Base-by-base conservation (phyloP, 2,113 vertebrate genomes). In the Halichoerus grypus region DNA sequence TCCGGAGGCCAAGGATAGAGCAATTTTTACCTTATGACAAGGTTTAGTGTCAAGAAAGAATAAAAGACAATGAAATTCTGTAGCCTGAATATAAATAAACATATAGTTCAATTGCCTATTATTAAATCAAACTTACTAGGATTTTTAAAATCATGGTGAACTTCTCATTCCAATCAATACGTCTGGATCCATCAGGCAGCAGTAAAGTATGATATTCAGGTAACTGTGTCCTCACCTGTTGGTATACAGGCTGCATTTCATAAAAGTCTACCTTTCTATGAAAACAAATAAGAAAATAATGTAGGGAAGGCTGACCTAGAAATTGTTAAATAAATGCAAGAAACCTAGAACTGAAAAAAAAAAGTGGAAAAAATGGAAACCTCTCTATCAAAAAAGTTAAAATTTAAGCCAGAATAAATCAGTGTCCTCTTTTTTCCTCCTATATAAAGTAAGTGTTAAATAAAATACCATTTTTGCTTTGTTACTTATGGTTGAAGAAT, bases 261-360 rank as follows among this genome's bases (percentile, higher is more conserved):
- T 63, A 77, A 69, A 91, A 87, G 46, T 74, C 42, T 84, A 46
- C 69, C 67, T 88, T 72, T 42, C 67, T 31, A 63, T 90, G n/a
- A 97, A 94, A 96, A 91, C 39, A 76, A 95, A 82, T 24, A 7
- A 96, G n/a, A 89, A 95, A 71, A 71, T 49, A 1, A 74, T 83
- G 5, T 26, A 80, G 42, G 5, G 1, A 93, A 76, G 6, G 55
- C 28, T 53, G 76, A 79, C 39, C 63, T 89, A 57, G 42, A 94
- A 92, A 88, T 83, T 89, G 19, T 65, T 79, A 90, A 96, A 42
- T 61, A 96, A 93, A 90, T 94, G 11, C 24, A 97, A 93, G 69
- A 82, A 69, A 85, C 1, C 81, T 55, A n/a, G 7, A 86, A 90
- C 55, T 91, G 36, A 82, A 95, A 97, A 96, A 61, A 65, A 5